Base-by-base conservation (phyloP, 2,888 invertebrate species). In the Zygaena filipendulae region DNA sequence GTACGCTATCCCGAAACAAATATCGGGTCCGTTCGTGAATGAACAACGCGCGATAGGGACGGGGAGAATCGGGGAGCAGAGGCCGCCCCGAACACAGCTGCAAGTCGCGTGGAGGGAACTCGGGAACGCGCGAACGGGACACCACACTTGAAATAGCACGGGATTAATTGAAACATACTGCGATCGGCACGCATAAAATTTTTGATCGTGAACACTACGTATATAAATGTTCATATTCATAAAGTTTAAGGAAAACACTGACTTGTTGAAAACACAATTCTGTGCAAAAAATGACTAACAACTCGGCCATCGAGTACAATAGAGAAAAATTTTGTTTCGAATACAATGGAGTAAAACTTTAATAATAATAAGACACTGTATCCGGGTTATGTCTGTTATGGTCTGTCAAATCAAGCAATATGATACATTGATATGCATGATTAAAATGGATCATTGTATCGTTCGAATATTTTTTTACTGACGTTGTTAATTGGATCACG, bases 401-500 rank as follows among this genome's bases (percentile, higher is more conserved):
- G n/a, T n/a, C n/a, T 35, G 45, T 57, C 58, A 61, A 59, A 62
- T 62, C 59, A 63, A 69, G 62, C 51, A 43, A 50, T 56, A 62
- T 45, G 40, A 42, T 42, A 40, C 46, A 47, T 45, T n/a, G n/a
- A n/a, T n/a, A n/a, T n/a, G n/a, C n/a, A n/a, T n/a, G n/a, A n/a
- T n/a, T n/a, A n/a, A n/a, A n/a, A n/a, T n/a, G n/a, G n/a, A n/a
- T n/a, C n/a, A n/a, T n/a, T n/a, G n/a, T n/a, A n/a, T n/a, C n/a
- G n/a, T n/a, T n/a, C n/a, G n/a, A n/a, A n/a, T n/a, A n/a, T n/a
- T n/a, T n/a, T n/a, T n/a, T n/a, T 69, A 74, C 77, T 61, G 55
- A 79, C 79, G 70, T 75, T 77, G 75, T 75, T 79, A 79, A 77
- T 74, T 74, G 77, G 77, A 79, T 79, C 77, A 74, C 67, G 63